These are phyloP conservation scores for Pitta sordida DNA, from an alignment of 2,113 vertebrate species.

Conservation along the genomic window DNA sequence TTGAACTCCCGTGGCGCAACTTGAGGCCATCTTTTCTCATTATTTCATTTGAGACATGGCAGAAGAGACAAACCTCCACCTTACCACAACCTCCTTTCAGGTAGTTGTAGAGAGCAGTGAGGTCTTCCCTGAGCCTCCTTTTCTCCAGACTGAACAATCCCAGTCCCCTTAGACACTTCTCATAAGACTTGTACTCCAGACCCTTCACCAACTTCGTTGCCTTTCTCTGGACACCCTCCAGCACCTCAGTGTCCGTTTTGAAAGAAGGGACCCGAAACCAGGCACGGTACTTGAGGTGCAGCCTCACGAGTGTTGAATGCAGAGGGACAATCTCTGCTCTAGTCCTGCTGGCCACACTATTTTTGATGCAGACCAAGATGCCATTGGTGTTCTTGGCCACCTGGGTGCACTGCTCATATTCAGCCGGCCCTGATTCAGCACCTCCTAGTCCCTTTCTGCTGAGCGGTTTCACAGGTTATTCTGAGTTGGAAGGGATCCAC, in stretches of 20 bases:
- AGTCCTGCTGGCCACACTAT: background rate
- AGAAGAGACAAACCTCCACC: background rate
- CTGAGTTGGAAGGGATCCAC: too few relatives aligned
- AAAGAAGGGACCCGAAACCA: background rate
- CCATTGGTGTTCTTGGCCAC: background rate
- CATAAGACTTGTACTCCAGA: background rate
- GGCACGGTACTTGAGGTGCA: background rate
- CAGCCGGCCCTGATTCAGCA: background rate
- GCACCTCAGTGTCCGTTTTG: background rate
- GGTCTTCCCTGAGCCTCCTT: background rate
- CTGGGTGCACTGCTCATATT: background rate
- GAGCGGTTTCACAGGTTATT: too few relatives aligned
- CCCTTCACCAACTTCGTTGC: background rate
- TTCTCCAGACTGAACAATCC: background rate
- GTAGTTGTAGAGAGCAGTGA: background rate
- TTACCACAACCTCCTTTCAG: background rate
- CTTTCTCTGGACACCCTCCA: background rate
- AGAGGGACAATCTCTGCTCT: background rate
- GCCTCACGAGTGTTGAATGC: background rate
- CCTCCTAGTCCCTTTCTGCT: background rate
- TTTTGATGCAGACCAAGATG: background rate
- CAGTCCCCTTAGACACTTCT: background rate
- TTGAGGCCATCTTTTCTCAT: background rate
- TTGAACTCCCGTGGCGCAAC: background rate
- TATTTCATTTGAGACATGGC: background rate